Evolutionary conservation across 1,140 invertebrate species (phyloP).

Genomic region (Acyrthosiphon pisum): DNA sequence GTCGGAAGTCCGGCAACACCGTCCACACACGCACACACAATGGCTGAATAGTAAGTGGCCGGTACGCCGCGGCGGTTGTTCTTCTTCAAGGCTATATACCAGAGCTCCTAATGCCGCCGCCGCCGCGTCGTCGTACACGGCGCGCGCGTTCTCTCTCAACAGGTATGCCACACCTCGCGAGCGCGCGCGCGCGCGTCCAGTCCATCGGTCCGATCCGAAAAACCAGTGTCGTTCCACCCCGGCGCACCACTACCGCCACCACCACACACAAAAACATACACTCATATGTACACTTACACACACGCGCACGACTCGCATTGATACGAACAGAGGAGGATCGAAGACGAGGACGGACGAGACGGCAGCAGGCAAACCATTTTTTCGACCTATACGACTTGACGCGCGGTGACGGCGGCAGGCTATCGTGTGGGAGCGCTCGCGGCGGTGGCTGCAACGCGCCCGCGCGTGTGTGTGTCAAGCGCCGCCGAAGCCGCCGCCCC

Average conservation of each 20-base stretch:
- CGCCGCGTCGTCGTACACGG: not conserved
- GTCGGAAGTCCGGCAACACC: constrained; percentile 56
- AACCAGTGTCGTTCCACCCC: constrained; percentile 57
- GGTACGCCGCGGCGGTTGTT: constrained; percentile 44
- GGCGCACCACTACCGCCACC: not conserved
- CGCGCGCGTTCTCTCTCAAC: constrained; percentile 48
- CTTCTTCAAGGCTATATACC: constrained; percentile 54
- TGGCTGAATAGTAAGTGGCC: constrained; percentile 42
- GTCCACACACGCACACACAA: constrained; percentile 48
- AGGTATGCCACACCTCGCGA: constrained; percentile 57
- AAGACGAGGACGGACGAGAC: not conserved
- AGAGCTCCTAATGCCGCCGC: not conserved
- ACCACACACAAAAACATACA: not conserved
- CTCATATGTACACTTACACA: not conserved
- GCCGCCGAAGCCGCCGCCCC: constrained; percentile 48
- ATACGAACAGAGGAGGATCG: not conserved
- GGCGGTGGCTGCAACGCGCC: not conserved
- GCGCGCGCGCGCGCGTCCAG: constrained; percentile 47
- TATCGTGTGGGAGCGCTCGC: constrained; percentile 9
- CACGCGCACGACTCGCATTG: not conserved
- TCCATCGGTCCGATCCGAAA: constrained; percentile 52
- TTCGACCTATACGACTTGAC: not conserved
- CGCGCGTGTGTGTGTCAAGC: constrained; percentile 49
- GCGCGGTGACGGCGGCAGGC: not conserved
- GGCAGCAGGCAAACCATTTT: constrained; percentile 48